Conservation (phyloP, 2,888 invertebrate genomes). For the Callyntrura guangdongensis region DNA sequence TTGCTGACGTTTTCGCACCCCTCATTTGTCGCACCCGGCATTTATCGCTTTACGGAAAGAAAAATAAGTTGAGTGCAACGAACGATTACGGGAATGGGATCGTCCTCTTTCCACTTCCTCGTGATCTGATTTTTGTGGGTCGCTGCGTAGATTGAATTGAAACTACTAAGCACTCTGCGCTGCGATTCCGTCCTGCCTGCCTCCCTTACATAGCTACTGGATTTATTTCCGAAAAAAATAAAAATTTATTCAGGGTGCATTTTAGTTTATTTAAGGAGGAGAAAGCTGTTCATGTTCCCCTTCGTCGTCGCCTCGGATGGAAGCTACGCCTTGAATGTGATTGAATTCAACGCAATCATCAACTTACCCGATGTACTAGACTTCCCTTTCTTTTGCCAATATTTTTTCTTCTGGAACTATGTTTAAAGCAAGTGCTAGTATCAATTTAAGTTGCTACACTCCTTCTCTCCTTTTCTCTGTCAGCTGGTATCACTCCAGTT, state of each 20-base stretch:
- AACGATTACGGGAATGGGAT: slow-evolving; percentile 38
- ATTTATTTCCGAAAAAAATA: background rate
- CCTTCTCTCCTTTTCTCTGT: slow-evolving; percentile 16
- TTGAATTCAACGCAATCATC: slow-evolving; percentile 31
- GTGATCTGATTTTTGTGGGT: slow-evolving; percentile 52
- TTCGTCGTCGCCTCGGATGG: background rate
- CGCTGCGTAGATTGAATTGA: slow-evolving; percentile 46
- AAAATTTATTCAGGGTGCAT: too few species aligned
- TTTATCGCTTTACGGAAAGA: too few species aligned
- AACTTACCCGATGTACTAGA: background rate
- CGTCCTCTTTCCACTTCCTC: slow-evolving; percentile 19
- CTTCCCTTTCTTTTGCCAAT: background rate
- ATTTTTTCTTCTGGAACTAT: background rate
- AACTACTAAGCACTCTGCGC: background rate
- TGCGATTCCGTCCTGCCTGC: too few species aligned
- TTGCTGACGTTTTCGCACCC: too few species aligned
- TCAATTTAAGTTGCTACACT: slow-evolving; percentile 44
- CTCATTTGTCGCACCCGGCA: too few species aligned
- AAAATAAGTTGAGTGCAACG: slow-evolving; percentile 35
- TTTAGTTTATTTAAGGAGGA: background rate
- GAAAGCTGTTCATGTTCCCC: background rate
- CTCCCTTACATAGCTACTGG: background rate
- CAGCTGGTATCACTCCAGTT: slow-evolving; percentile 44
- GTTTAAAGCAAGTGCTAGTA: slow-evolving; percentile 49
- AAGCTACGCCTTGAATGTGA: slow-evolving; percentile 17